phyloP scores from a whole-genome alignment of 2,113 vertebrate genomes.

The Laterallus jamaicensis region DNA sequence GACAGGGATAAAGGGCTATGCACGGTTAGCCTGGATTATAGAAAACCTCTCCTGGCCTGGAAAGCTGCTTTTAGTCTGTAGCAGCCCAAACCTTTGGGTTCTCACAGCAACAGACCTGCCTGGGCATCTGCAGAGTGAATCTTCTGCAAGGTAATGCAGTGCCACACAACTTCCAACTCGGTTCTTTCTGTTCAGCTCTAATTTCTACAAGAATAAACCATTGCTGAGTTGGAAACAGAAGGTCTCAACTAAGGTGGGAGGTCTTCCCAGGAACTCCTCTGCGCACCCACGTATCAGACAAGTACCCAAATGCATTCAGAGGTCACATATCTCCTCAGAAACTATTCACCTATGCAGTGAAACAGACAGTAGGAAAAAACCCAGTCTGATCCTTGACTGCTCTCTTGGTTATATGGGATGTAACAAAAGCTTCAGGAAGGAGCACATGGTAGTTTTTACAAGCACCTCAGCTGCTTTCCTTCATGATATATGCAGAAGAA shows the following conservation, averaged over 20 bases:
- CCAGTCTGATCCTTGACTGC: background rate
- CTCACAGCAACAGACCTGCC: background rate
- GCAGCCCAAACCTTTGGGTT: slow-evolving; percentile 3
- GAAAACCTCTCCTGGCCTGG: background rate
- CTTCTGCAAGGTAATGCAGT: background rate
- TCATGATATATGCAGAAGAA: background rate
- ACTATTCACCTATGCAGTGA: background rate
- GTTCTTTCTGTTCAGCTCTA: background rate
- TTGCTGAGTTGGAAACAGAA: background rate
- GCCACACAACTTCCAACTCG: background rate
- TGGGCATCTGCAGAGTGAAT: background rate
- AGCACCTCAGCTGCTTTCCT: background rate
- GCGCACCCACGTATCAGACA: background rate
- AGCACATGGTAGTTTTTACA: background rate
- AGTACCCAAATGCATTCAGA: background rate
- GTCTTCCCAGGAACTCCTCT: background rate
- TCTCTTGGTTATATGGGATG: background rate
- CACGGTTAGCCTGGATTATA: background rate
- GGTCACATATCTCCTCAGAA: background rate
- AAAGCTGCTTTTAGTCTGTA: slow-evolving; percentile 30
- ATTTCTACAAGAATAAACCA: background rate
- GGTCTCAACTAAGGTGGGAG: background rate
- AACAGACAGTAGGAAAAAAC: background rate
- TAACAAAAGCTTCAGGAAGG: background rate
- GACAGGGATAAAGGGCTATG: slow-evolving; percentile 17